Conservation (phyloP, 2,113 vertebrate genomes). For the Callipepla californica region DNA sequence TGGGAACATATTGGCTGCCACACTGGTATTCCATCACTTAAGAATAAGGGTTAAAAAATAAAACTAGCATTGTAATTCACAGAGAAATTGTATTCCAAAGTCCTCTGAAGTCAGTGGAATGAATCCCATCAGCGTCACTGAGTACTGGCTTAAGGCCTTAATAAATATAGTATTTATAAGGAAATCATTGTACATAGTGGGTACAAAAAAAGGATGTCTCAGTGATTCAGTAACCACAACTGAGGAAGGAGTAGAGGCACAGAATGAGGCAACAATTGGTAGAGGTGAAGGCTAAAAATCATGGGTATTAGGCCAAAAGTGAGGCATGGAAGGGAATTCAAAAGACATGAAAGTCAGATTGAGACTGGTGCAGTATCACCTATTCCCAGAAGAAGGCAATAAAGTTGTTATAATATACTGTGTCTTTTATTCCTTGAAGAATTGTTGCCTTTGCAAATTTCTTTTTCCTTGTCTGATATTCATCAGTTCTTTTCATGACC, state of each 20-base stretch:
- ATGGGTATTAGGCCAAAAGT: not conserved
- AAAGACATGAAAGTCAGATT: not conserved
- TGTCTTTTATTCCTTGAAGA: not conserved
- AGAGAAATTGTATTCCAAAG: constrained; percentile 4
- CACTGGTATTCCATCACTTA: not conserved
- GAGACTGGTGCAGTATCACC: not conserved
- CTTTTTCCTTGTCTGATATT: not conserved
- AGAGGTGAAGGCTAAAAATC: not conserved
- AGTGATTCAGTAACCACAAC: constrained; percentile 26
- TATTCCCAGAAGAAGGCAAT: not conserved
- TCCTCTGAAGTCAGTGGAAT: constrained; percentile 39
- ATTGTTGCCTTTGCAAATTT: not conserved
- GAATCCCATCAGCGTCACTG: constrained; percentile 33
- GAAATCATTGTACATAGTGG: not conserved
- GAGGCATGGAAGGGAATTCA: not conserved
- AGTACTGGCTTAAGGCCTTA: constrained; percentile 49
- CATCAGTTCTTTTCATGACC: not conserved
- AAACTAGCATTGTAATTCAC: constrained; percentile 19
- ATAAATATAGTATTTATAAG: constrained; percentile 56
- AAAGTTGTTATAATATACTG: not conserved
- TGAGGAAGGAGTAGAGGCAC: not conserved
- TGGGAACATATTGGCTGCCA: not conserved
- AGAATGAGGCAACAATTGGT: not conserved
- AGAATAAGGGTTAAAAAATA: constrained; percentile 42
- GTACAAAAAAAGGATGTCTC: constrained; percentile 18